phyloP scores from a whole-genome alignment of 2,113 vertebrate species.

The Mustela lutreola region DNA sequence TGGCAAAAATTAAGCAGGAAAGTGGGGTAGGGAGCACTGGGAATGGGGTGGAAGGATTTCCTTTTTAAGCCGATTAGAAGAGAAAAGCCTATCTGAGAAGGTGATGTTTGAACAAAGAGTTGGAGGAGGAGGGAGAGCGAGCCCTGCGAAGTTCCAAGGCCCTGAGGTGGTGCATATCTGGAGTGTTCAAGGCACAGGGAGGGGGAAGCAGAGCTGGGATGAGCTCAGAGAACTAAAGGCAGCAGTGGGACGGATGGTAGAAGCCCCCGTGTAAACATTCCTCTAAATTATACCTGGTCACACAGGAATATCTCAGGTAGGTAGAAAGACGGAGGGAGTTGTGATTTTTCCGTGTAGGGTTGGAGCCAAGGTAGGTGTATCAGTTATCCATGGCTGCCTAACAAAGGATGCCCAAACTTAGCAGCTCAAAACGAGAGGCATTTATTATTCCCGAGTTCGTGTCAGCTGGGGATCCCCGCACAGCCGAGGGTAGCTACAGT shows the following conservation, averaged over 20 bases:
- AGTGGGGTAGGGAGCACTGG: neutral
- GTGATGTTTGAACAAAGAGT: neutral
- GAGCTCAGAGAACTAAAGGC: neutral
- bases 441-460: neutral
- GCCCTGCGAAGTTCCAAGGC: neutral
- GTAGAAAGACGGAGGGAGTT: neutral
- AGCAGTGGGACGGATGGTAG: neutral
- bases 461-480: neutral
- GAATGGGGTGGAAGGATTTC: neutral
- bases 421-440: neutral
- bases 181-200: neutral
- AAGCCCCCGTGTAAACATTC: neutral
- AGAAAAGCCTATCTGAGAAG: constrained; percentile 1
- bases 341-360: neutral
- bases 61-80: neutral
- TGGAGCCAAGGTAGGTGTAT: neutral
- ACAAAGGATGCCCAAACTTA: neutral
- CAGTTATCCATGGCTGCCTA: neutral
- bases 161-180: neutral
- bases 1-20: neutral
- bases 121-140: neutral
- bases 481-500: neutral
- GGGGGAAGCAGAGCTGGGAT: neutral
- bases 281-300: neutral
- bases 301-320: neutral